phyloP scores from a whole-genome alignment of 2,888 invertebrate genomes.

The Ornithoptera alexandrae region DNA sequence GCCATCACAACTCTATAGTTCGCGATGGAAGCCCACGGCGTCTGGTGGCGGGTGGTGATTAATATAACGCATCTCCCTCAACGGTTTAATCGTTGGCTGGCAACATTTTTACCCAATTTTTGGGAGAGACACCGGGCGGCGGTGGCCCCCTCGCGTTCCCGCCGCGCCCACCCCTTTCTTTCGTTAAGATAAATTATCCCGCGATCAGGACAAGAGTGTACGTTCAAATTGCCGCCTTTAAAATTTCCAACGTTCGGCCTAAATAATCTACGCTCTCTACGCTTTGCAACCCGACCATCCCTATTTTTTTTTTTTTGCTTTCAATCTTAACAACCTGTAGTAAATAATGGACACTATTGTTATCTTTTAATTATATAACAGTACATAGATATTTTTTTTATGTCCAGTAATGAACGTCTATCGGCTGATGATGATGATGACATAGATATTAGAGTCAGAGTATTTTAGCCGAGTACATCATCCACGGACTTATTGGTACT shows the following conservation, averaged over 20 bases:
- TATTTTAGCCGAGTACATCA: no score
- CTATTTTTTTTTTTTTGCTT: background rate
- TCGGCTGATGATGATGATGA: no score
- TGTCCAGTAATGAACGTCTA: no score
- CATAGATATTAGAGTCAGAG: no score
- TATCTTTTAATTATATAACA: no score
- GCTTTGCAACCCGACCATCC: constrained; percentile 29
- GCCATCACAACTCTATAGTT: constrained; percentile 6
- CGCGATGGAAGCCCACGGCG: constrained; percentile 14
- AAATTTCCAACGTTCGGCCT: constrained; percentile 71
- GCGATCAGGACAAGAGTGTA: constrained; percentile 80
- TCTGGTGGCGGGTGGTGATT: constrained; percentile 74
- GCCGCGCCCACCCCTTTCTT: constrained; percentile 75
- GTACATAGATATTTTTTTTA: no score
- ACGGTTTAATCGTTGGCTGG: constrained; percentile 79
- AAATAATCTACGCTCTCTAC: constrained; percentile 67
- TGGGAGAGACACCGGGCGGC: constrained; percentile 56
- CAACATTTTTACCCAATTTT: constrained; percentile 81
- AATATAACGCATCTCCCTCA: constrained; percentile 79
- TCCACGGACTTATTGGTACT: no score
- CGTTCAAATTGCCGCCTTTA: constrained; percentile 80
- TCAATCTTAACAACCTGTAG: background rate
- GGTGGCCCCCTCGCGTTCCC: constrained; percentile 45
- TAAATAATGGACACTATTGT: no score
- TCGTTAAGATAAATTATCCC: constrained; percentile 80